Percentiles rank a stretch among this genome's conserved stretches.
These are phyloP conservation scores for Iphiclides podalirius DNA, from an alignment of 2,888 invertebrate genomes.

Conservation along the genomic window DNA sequence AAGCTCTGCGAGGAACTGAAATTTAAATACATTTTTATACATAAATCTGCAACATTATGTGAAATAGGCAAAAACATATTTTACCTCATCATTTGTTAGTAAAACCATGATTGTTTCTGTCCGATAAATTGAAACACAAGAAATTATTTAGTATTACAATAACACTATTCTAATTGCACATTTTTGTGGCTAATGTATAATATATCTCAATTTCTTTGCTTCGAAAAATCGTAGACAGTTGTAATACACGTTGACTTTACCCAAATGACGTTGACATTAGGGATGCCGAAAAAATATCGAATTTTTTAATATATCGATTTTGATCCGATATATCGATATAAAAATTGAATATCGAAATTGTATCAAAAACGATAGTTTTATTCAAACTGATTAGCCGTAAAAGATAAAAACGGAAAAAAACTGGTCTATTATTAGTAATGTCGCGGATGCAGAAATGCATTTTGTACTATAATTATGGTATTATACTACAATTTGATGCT, in stretches of 20 bases:
- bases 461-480: no score
- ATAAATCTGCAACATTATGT: conserved; percentile 13
- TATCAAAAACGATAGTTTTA: no score
- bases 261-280: conserved; percentile 10
- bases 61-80: conserved; percentile 5
- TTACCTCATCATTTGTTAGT: conserved; percentile 84
- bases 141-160: neutral
- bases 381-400: no score
- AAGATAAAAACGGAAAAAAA: no score
- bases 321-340: no score
- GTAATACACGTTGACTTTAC: conserved; percentile 20
- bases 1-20: conserved; percentile 91
- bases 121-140: neutral
- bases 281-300: no score
- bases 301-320: no score
- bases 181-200: conserved; percentile 16
- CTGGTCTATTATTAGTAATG: no score
- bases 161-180: conserved; percentile 15
- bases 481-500: no score
- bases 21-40: conserved; percentile 39
- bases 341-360: no score
- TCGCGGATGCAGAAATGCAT: no score
- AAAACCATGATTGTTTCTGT: conserved; percentile 82
- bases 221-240: conserved; percentile 4
- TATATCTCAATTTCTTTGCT: conserved; percentile 2